Evolutionary conservation across 2,113 vertebrate species (phyloP), one percentile per base, ranked within the genome.

Genomic region (Carettochelys insculpta): DNA sequence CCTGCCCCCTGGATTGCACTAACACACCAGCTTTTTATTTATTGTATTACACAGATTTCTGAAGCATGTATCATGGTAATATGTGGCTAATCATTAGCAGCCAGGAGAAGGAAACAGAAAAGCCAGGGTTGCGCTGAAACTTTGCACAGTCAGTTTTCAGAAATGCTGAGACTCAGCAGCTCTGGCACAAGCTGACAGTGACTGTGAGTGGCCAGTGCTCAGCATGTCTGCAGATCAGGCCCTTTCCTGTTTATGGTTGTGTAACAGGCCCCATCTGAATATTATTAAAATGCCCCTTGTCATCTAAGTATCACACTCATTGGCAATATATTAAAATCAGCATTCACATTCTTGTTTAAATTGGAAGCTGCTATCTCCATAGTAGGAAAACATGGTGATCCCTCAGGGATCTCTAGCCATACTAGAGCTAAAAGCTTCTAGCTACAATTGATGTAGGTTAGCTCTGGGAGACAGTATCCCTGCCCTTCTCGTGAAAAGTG

Each of bases 271-370:
- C 91, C 80, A 38, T 78, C 73, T 82, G 61, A 82, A 54, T 34
- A 77, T 45, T 77, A 4, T 77, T 80, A 27, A 29, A 53, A n/a
- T n/a, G n/a, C 80, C 22, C 82, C 90, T 79, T 77, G 82, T 94
- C 76, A 78, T 56, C 61, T 4, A 92, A 78, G 86, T 89, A 68
- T 83, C 89, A 8, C 13, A 14, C 85, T 90, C 89, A 56, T 56
- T 92, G 85, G 45, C 77, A 73, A 43, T 94, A 20, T 80, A 76
- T 85, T 90, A 84, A 86, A 95, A 86, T 0, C 51, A 84, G 43
- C 90, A 78, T 86, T 93, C 91, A 92, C 90, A 48, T 94, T 95
- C 61, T 71, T 92, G 81, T 65, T 90, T 94, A 95, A 96, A 94
- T 94, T 94, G 0, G 65, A 29, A 84, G 61, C 92, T 87, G 80